Evolutionary conservation across 2,888 invertebrate genomes (phyloP).

Genomic region (Spisula solida): DNA sequence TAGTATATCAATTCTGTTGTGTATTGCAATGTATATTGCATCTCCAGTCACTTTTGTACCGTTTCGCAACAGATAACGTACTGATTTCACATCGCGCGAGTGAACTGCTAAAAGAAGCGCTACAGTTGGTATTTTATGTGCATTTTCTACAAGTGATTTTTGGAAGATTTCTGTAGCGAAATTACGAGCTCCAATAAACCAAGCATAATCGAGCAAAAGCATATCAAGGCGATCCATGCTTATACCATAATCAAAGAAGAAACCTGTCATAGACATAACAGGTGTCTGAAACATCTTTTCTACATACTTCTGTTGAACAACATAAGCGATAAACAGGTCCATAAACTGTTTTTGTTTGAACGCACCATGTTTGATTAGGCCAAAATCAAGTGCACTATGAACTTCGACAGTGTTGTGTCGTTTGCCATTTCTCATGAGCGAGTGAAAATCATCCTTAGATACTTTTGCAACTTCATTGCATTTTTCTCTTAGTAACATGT

Average conservation of each 20-base stretch:
- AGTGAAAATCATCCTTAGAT: not conserved
- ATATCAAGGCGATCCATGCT: constrained; percentile 31
- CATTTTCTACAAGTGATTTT: not conserved
- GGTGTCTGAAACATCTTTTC: constrained; percentile 18
- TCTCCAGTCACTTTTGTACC: constrained; percentile 48
- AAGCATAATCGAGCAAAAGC: constrained; percentile 39
- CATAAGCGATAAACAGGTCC: constrained; percentile 31
- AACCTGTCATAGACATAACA: constrained; percentile 43
- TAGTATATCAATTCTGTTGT: constrained; percentile 39
- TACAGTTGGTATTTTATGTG: constrained; percentile 7
- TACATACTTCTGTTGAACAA: constrained; percentile 15
- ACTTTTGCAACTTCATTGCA: not conserved
- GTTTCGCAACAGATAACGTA: constrained; percentile 31
- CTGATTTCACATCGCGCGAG: constrained; percentile 30
- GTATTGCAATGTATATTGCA: constrained; percentile 51
- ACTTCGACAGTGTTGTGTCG: constrained; percentile 19
- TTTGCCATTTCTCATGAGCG: not conserved
- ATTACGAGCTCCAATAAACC: constrained; percentile 24
- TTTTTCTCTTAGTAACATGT: constrained; percentile 13
- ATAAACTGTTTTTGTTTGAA: constrained; percentile 37
- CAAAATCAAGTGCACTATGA: constrained; percentile 38
- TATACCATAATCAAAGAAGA: constrained; percentile 48
- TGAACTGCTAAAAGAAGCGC: constrained; percentile 41
- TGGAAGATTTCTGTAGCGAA: constrained; percentile 36
- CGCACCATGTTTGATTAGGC: constrained; percentile 38